Conservation (phyloP, 2,888 invertebrate genomes). For the Tiphia femorata region DNA sequence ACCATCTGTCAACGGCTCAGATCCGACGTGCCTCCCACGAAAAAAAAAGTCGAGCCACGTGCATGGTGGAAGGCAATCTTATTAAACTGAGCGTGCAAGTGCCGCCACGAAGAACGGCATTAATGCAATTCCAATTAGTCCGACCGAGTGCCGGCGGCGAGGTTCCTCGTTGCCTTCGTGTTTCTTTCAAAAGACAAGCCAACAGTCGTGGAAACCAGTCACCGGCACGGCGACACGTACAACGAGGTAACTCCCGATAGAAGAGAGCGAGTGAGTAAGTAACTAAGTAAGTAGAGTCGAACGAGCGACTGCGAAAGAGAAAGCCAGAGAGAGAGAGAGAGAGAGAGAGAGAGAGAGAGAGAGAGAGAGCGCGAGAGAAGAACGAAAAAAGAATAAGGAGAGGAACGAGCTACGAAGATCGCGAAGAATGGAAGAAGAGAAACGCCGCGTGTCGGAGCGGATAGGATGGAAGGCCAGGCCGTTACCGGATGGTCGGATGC, state of each 20-base stretch:
- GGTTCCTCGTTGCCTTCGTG: slow-evolving; percentile 39
- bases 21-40: too few species aligned
- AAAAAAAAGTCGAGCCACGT: too few species aligned
- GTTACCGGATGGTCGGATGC: too few species aligned
- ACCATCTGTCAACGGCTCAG: too few species aligned
- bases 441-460: too few species aligned
- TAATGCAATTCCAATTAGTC: slow-evolving; percentile 58
- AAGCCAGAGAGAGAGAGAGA: background rate
- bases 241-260: slow-evolving; percentile 27
- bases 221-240: slow-evolving; percentile 25
- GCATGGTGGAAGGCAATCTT: too few species aligned
- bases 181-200: slow-evolving; percentile 46
- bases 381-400: too few species aligned
- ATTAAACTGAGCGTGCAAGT: too few species aligned
- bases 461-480: too few species aligned
- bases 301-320: background rate
- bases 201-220: slow-evolving; percentile 32
- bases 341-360: slow-evolving; percentile 5
- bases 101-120: slow-evolving; percentile 43
- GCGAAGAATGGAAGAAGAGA: too few species aligned
- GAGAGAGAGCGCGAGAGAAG: slow-evolving; percentile 5
- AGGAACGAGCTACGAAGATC: too few species aligned
- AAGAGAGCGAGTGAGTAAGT: slow-evolving; percentile 34
- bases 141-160: slow-evolving; percentile 29
- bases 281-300: slow-evolving; percentile 39